Conservation (phyloP, 2,797 vertebrate genomes). For the Sebastiscus albofasciatus region DNA sequence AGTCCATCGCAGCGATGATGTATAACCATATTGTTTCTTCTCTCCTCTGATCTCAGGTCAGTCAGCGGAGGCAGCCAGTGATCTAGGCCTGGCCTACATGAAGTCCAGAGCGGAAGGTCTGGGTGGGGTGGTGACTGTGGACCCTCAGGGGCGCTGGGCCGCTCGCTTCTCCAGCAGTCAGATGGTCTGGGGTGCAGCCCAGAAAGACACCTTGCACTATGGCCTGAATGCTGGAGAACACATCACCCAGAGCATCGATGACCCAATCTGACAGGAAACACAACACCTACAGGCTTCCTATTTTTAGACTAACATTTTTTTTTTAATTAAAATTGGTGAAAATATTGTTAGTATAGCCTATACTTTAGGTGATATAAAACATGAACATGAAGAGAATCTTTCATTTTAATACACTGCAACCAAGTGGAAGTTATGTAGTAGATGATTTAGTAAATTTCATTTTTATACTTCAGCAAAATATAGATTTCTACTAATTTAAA, state of each 20-base stretch:
- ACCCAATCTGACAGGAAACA: slow-evolving; percentile 1
- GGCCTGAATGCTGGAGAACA: slow-evolving; percentile 83
- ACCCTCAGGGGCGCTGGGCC: slow-evolving; percentile 87
- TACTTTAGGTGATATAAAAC: too few species aligned
- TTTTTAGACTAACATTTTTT: neutral
- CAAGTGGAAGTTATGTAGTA: neutral
- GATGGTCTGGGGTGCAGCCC: slow-evolving; percentile 92
- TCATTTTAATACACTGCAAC: neutral
- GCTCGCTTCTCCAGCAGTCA: slow-evolving; percentile 87
- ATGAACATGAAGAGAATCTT: too few species aligned
- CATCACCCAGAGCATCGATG: slow-evolving; percentile 60
- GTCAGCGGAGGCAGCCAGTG: slow-evolving; percentile 85
- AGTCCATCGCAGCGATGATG: too few species aligned
- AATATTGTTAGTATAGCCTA: too few species aligned
- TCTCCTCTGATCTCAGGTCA: slow-evolving; percentile 82
- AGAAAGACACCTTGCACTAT: slow-evolving; percentile 83
- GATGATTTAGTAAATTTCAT: neutral
- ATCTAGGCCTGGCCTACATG: slow-evolving; percentile 87
- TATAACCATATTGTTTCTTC: neutral
- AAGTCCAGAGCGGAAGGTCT: slow-evolving; percentile 85
- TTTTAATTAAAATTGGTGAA: too few species aligned
- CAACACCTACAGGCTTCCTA: neutral
- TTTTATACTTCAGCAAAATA: neutral
- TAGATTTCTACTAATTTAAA: neutral
- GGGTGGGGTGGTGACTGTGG: slow-evolving; percentile 90